Percentiles rank a stretch among this genome's conserved stretches.
These are phyloP conservation scores for Antechinus stuartii DNA, from an alignment of 2,113 vertebrate species.

Conservation along the genomic window DNA sequence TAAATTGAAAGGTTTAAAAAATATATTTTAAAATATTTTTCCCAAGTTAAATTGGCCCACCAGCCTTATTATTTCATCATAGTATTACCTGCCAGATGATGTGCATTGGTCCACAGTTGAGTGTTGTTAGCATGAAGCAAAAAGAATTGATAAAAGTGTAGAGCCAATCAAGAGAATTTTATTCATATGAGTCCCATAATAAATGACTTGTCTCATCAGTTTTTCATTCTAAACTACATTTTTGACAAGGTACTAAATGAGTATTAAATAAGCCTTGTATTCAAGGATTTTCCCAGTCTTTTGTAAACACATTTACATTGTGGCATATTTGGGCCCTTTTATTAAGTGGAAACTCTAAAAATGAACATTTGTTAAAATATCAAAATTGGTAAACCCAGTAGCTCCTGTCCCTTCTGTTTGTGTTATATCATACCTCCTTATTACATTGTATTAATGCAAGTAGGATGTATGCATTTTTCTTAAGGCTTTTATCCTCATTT, in stretches of 20 bases:
- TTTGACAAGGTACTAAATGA: constrained; percentile 35
- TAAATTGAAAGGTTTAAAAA: constrained; percentile 44
- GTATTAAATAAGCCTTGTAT: constrained; percentile 26
- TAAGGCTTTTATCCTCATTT: constrained; percentile 39
- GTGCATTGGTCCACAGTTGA: constrained; percentile 32
- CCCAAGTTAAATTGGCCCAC: constrained; percentile 42
- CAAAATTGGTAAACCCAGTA: constrained; percentile 6
- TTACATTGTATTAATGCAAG: neutral
- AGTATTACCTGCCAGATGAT: constrained; percentile 14
- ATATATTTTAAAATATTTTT: constrained; percentile 45
- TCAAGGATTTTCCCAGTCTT: constrained; percentile 47
- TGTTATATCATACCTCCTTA: constrained; percentile 18
- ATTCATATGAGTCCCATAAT: constrained; percentile 34
- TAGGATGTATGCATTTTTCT: constrained; percentile 6
- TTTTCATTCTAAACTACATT: constrained; percentile 58
- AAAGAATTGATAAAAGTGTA: constrained; percentile 32
- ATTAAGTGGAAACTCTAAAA: constrained; percentile 44
- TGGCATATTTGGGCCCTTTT: constrained; percentile 33
- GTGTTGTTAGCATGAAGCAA: constrained; percentile 5
- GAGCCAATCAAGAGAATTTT: constrained; percentile 25
- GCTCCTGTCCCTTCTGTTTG: neutral
- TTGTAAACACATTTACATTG: constrained; percentile 39
- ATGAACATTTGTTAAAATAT: constrained; percentile 37
- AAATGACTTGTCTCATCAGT: constrained; percentile 51
- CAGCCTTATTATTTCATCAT: constrained; percentile 42